Percentiles rank a stretch among this genome's conserved stretches.
Evolutionary conservation across 2,113 vertebrate species (phyloP).

Genomic region (Triplophysa tibetana): DNA sequence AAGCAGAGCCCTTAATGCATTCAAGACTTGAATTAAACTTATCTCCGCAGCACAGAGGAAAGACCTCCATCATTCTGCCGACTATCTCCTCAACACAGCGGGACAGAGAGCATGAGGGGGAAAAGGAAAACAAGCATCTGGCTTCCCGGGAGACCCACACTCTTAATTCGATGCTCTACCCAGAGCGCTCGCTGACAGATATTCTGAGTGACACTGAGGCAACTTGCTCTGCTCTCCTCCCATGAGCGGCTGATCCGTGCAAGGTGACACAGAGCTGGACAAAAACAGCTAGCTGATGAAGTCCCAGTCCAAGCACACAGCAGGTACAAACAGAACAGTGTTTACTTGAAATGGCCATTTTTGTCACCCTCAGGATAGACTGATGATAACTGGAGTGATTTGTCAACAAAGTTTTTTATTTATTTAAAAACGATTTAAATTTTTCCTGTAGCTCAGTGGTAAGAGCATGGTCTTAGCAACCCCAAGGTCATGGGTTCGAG

Average conservation of each 20-base stretch:
- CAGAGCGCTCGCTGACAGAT: slow-evolving; percentile 41
- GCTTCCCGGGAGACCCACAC: slow-evolving; percentile 27
- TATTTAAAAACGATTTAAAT: too few relatives aligned
- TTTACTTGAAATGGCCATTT: neutral
- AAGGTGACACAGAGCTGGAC: slow-evolving; percentile 29
- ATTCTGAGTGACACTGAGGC: slow-evolving; percentile 35
- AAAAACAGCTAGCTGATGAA: slow-evolving; percentile 29
- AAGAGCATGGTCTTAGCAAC: too few relatives aligned
- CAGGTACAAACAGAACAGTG: neutral
- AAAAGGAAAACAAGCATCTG: slow-evolving; percentile 24
- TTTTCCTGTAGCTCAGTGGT: too few relatives aligned
- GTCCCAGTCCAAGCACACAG: neutral
- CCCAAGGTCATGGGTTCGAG: too few relatives aligned
- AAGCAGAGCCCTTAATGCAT: slow-evolving; percentile 18
- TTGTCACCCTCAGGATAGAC: slow-evolving; percentile 22
- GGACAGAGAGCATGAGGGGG: neutral
- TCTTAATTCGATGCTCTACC: slow-evolving; percentile 25
- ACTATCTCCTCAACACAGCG: slow-evolving; percentile 47
- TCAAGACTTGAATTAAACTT: slow-evolving; percentile 45
- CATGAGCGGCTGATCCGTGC: slow-evolving; percentile 18
- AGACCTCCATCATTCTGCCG: slow-evolving; percentile 42
- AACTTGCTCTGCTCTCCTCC: slow-evolving; percentile 24
- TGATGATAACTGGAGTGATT: neutral
- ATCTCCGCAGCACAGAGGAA: slow-evolving; percentile 49
- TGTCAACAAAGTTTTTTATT: neutral